Base-by-base conservation (phyloP, 2,113 vertebrate species). In the Egretta garzetta region DNA sequence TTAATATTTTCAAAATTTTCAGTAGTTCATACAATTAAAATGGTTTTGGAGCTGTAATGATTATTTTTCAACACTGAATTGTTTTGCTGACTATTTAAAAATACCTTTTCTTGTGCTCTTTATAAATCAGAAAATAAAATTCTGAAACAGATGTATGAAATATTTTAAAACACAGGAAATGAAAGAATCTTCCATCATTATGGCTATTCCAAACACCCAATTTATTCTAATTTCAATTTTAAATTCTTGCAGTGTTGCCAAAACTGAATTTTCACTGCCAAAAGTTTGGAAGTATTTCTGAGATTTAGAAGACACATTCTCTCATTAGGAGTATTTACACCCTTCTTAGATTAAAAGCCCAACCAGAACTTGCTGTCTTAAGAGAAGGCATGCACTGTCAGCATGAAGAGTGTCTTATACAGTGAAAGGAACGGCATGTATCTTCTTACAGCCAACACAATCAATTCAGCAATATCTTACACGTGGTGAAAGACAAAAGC, bases 361-460 rank as follows among this genome's bases (percentile, higher is more conserved):
- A 33, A 27, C 10, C 10, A 58, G 20, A 76, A 62, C 33, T 91
- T 64, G 4, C 4, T 83, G 14, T 12, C 56, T 45, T 45, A 47
- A 49, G 20, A 72, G 37, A 83, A 77, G 21, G 0, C 64, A 62
- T 19, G 23, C 21, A 52, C 37, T 67, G 19, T 8, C 23, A 55
- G 20, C 0, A 0, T 80, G 39, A 21, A 64, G 59, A 39, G 14
- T 21, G 18, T 22, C 33, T 8, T 14, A 52, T 4, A 2, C 10
- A 82, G 16, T 56, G 45, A 83, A 88, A 56, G 27, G 27, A 85
- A 56, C 2, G 5, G 3, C 1, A 0, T 30, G 33, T 64, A 18
- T 59, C 19, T 73, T 72, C 60, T 80, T 33, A 56, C 23, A 75
- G 33, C 9, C 17, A 55, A 15, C 1, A 1, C 14, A 77, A 13